A percentile compares a stretch with the other conserved stretches of the same genome.
Conservation (phyloP, 2,113 vertebrate species). For the Leucopternis melanops region DNA sequence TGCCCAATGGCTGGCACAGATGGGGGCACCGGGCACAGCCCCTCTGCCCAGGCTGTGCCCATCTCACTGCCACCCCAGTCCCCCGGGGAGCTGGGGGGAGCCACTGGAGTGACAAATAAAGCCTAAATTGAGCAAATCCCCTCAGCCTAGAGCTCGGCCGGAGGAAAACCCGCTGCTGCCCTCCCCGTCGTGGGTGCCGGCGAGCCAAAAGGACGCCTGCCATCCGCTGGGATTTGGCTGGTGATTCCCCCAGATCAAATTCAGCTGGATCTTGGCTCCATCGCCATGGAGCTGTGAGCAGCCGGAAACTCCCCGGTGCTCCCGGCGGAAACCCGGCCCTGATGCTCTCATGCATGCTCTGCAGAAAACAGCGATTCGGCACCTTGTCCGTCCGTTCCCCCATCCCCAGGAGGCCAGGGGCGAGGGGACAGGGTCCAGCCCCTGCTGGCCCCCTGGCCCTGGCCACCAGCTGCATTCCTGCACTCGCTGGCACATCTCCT, state of each 20-base stretch:
- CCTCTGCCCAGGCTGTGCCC: background rate
- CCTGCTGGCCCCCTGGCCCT: fast-evolving
- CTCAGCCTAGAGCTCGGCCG: fast-evolving
- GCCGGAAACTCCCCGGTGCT: fast-evolving
- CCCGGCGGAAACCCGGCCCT: background rate
- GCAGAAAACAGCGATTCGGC: fast-evolving
- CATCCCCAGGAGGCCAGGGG: background rate
- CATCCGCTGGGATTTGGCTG: background rate
- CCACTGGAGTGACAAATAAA: background rate
- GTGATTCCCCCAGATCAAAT: background rate
- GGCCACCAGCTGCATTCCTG: background rate
- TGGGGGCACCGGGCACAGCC: background rate
- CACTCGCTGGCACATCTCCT: fast-evolving
- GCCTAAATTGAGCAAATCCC: background rate
- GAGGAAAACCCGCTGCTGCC: fast-evolving
- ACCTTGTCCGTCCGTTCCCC: background rate
- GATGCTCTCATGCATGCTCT: background rate
- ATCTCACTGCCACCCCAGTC: fast-evolving
- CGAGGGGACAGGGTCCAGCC: background rate
- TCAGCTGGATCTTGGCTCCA: background rate
- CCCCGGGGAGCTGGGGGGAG: background rate
- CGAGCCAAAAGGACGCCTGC: fast-evolving
- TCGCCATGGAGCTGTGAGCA: fast-evolving
- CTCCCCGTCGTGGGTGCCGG: fast-evolving
- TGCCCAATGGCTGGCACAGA: background rate